phyloP scores from a whole-genome alignment of 2,888 invertebrate species.

The Cosmorhoe ocellata region DNA sequence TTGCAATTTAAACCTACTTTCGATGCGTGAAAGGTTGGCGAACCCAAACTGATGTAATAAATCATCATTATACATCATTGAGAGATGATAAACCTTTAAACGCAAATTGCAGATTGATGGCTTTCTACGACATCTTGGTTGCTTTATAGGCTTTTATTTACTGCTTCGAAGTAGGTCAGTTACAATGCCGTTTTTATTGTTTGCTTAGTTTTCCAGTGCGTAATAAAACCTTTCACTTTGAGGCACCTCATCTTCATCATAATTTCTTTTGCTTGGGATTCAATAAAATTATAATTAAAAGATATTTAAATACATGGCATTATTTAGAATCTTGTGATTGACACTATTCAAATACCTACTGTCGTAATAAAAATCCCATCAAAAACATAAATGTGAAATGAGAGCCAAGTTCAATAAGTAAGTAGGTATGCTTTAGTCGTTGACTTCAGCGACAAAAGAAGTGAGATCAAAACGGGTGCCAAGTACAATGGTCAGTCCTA shows the following conservation, averaged over 20 bases:
- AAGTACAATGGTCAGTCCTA: too few species aligned
- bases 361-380: too few species aligned
- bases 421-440: too few species aligned
- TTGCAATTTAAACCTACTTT: slow-evolving; percentile 23
- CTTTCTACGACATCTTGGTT: slow-evolving; percentile 27
- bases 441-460: too few species aligned
- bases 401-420: too few species aligned
- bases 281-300: too few species aligned
- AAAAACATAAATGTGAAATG: too few species aligned
- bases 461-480: too few species aligned
- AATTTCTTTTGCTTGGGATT: background rate
- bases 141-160: slow-evolving; percentile 25
- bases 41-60: slow-evolving; percentile 49
- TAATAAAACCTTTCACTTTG: slow-evolving; percentile 9
- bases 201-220: slow-evolving; percentile 6
- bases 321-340: too few species aligned
- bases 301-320: background rate
- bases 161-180: slow-evolving; percentile 7
- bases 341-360: too few species aligned
- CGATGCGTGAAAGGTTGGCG: slow-evolving; percentile 19
- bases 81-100: slow-evolving; percentile 30
- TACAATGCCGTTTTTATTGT: slow-evolving; percentile 9
- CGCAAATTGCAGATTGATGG: slow-evolving; percentile 37
- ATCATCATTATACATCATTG: slow-evolving; percentile 44
- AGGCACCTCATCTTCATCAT: background rate